Evolutionary conservation across 2,113 vertebrate genomes (phyloP), one percentile per base, ranked within the genome.

Genomic region (Sialia sialis): DNA sequence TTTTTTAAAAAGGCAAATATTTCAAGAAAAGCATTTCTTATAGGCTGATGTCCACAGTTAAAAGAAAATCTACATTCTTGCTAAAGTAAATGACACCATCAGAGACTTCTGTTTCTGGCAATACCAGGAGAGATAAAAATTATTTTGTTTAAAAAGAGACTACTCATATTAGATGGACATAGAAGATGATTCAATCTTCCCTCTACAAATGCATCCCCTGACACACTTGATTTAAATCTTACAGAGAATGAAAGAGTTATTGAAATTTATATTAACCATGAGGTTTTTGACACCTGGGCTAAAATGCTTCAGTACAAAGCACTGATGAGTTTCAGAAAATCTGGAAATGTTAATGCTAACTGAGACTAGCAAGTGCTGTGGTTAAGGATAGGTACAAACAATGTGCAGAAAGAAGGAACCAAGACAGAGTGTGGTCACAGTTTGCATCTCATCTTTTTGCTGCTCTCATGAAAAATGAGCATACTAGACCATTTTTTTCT

Each of bases 401-500:
- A 16, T 4, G 46, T 3, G 14, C 8, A 72, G 32, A 48, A 89
- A 48, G 44, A 56, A 52, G 39, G 34, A 72, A 68, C 7, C 0
- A 18, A 55, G 25, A 13, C 4, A 81, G 39, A 75, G 46, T 9
- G 25, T 56, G 36, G 44, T n/a, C 86, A 70, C 9, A 1, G 32
- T 25, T 78, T 76, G 9, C 32, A 67, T 73, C 44, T 82, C 58
- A 30, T 59, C 49, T 70, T 84, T 75, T 82, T 91, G 39, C 84
- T 82, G 69, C 38, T 74, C 17, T 84, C 19, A 14, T 82, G 74
- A 91, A 82, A 95, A 95, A 91, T 83, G 46, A 95, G 62, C 38
- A 63, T 7, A 25, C 34, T 23, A 91, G 54, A 91, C 34, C 38
- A 48, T 76, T 97, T 95, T 95, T 95, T 92, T 48, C 87, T 76